phyloP scores from a whole-genome alignment of 2,888 invertebrate genomes.

The Metalampra italica region DNA sequence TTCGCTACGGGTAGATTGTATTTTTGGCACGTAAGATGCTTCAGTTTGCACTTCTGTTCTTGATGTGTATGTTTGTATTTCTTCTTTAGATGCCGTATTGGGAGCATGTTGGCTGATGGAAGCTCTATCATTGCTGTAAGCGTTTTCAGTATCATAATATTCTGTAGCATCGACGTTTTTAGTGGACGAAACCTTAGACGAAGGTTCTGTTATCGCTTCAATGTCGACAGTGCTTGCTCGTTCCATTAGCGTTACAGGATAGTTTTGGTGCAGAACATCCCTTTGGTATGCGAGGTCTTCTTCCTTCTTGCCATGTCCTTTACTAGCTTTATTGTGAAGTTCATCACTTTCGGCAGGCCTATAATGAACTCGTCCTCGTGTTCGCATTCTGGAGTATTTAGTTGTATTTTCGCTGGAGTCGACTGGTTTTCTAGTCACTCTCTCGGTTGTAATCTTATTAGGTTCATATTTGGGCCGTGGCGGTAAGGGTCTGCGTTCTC shows the following conservation, averaged over 20 bases:
- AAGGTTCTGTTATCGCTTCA: constrained; percentile 67
- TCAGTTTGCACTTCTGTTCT: constrained; percentile 40
- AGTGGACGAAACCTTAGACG: constrained; percentile 35
- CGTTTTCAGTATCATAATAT: constrained; percentile 59
- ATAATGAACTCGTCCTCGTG: constrained; percentile 75
- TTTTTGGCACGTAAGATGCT: constrained; percentile 39
- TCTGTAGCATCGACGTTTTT: constrained; percentile 40
- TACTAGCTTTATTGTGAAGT: constrained; percentile 42
- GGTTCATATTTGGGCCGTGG: constrained; percentile 55
- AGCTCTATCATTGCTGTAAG: constrained; percentile 60
- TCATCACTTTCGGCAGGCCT: constrained; percentile 62
- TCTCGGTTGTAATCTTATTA: constrained; percentile 62
- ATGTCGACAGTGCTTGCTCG: constrained; percentile 67
- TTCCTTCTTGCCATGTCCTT: constrained; percentile 42
- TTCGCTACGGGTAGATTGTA: constrained; percentile 36
- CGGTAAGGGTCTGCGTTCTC: constrained; percentile 72
- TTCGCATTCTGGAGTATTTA: constrained; percentile 53
- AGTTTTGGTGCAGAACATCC: constrained; percentile 81
- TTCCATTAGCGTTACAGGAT: constrained; percentile 78
- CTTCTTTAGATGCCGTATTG: constrained; percentile 39
- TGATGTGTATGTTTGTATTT: constrained; percentile 32
- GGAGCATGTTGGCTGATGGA: constrained; percentile 45
- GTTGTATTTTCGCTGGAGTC: constrained; percentile 48
- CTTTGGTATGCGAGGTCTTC: constrained; percentile 79
- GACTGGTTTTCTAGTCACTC: constrained; percentile 38